Base-by-base conservation (phyloP, 2,113 vertebrate species). In the Podarcis cretensis region DNA sequence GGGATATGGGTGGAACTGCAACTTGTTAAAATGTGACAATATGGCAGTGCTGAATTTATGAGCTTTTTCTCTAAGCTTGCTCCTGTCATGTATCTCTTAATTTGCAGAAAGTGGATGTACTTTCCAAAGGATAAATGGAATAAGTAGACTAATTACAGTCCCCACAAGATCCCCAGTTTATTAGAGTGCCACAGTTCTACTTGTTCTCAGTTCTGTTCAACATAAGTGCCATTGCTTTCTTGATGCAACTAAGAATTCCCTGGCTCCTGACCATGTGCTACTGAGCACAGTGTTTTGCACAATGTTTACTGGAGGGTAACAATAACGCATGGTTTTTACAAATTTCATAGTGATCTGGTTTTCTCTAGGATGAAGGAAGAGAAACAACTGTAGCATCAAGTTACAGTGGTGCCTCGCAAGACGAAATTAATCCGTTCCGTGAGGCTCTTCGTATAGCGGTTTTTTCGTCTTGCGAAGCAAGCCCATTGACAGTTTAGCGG, bases 251-350 rank as follows among this genome's bases (percentile, higher is more conserved):
- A 23, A 0, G 8, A 59, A 0, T 87, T 91, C 25, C n/a, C 85
- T 54, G 54, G 69, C 69, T 92, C 71, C 75, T 92, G 87, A 25
- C 71, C 66, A 8, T 0, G 0, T 65, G 75, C 78, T 84, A 86
- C 4, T 71, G 77, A 71, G 43, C 68, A 48, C 3, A 12, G 12
- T 89, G 32, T 85, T 69, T 25, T 27, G 78, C 90, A 92, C 91
- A 87, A 23, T 9, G 79, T 68, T 90, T 90, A 88, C 1, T 90
- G 35, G 75, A 87, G 75, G 89, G 74, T 32, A 83, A 10, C 6
- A 32, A 4, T 85, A 66, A 90, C 27, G 43, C 32, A 54, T 77
- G 65, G 0, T 74, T 23, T 89, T 71, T 91, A 86, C 73, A 68
- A 48, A 9, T 80, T 0, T 0, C 81, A 59, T 87, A 84, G 78